phyloP scores from a whole-genome alignment of 2,888 invertebrate genomes.

The Harpalus rufipes region DNA sequence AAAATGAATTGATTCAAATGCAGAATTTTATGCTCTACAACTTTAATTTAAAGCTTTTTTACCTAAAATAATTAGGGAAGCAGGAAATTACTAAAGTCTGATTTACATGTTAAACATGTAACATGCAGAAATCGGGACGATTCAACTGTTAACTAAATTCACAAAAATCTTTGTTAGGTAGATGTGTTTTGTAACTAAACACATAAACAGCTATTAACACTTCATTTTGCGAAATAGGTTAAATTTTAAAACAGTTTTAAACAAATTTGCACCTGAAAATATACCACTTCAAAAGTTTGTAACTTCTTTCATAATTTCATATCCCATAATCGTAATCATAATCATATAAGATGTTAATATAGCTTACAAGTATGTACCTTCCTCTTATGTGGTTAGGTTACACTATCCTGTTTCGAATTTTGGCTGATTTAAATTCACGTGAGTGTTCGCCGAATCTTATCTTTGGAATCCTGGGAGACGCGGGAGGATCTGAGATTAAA shows the following conservation, averaged over 20 bases:
- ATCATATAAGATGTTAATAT: neutral
- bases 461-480: neutral
- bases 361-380: neutral
- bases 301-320: neutral
- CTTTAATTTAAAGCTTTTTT: too few species aligned
- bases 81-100: too few species aligned
- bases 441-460: slow-evolving; percentile 8
- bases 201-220: too few species aligned
- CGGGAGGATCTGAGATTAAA: slow-evolving; percentile 24
- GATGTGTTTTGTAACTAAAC: too few species aligned
- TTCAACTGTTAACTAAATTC: too few species aligned
- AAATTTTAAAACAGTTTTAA: neutral
- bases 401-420: slow-evolving; percentile 11
- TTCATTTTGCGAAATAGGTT: too few species aligned
- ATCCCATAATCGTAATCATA: neutral
- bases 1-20: too few species aligned
- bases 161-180: too few species aligned
- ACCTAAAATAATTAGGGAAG: too few species aligned
- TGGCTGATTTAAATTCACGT: slow-evolving; percentile 27
- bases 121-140: too few species aligned
- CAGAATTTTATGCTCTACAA: too few species aligned
- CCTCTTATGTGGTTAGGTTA: neutral
- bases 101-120: too few species aligned
- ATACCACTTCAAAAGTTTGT: neutral
- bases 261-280: neutral